phyloP scores from a whole-genome alignment of 2,113 vertebrate genomes.

The Gracilinanus agilis region DNA sequence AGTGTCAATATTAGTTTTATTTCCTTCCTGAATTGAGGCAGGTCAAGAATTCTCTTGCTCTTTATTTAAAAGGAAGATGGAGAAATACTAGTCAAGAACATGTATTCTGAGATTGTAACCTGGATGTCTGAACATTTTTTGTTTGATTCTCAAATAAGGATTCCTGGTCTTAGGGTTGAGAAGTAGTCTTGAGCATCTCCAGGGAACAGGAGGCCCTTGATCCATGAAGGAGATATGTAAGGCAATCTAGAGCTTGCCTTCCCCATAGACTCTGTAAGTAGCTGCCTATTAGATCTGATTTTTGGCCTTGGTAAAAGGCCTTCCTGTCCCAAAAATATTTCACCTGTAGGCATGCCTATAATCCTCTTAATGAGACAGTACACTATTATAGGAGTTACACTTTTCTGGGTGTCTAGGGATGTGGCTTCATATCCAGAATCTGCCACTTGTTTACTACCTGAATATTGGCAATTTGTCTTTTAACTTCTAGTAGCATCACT shows the following conservation, averaged over 20 bases:
- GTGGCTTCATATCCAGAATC: not conserved
- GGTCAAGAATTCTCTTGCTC: not conserved
- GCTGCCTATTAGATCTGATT: not conserved
- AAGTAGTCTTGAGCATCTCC: not conserved
- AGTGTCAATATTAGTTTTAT: slow-evolving; percentile 28
- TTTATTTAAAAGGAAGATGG: slow-evolving; percentile 32
- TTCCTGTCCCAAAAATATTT: slow-evolving; percentile 1
- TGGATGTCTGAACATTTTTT: not conserved
- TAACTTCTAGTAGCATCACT: not conserved
- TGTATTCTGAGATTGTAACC: not conserved
- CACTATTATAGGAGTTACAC: not conserved
- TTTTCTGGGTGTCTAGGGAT: not conserved
- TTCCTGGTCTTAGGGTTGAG: not conserved
- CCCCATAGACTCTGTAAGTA: not conserved
- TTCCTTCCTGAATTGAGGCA: slow-evolving; percentile 21
- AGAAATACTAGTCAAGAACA: slow-evolving; percentile 37
- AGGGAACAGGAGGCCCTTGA: not conserved
- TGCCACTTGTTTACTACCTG: not conserved
- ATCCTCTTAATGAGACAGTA: not conserved
- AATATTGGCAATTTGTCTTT: not conserved
- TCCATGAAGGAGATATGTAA: not conserved
- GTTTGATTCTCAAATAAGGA: not conserved
- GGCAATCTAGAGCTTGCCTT: not conserved
- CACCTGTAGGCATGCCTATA: not conserved
- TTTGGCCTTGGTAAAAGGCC: not conserved